A percentile compares a stretch with the other conserved stretches of the same genome.
Conservation (phyloP, 92 coral and sea anemone species). For the Blastomussa wellsi region DNA sequence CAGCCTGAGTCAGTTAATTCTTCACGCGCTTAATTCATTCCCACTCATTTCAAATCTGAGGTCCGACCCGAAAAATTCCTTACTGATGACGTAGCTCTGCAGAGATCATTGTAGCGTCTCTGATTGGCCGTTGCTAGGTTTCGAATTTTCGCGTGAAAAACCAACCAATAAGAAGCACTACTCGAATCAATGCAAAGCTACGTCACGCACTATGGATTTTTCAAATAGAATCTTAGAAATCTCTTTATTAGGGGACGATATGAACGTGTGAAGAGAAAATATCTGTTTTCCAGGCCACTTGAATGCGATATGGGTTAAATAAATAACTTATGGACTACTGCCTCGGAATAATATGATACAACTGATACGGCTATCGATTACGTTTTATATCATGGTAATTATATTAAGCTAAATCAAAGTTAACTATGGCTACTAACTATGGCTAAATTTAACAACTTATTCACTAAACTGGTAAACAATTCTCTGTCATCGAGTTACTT, state of each 20-base stretch:
- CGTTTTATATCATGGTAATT: background rate
- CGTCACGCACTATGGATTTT: background rate
- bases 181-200: background rate
- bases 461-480: background rate
- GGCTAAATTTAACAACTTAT: background rate
- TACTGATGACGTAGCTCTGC: background rate
- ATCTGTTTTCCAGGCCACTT: background rate
- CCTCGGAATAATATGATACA: slow-evolving; percentile 34
- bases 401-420: too few species aligned
- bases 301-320: slow-evolving; percentile 28
- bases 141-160: background rate
- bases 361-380: slow-evolving; percentile 6
- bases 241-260: background rate
- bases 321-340: slow-evolving; percentile 46
- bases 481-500: background rate
- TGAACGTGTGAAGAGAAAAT: background rate
- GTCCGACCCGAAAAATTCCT: background rate
- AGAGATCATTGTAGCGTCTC: background rate
- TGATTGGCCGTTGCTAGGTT: too few species aligned
- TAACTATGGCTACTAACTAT: too few species aligned
- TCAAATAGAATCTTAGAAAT: background rate
- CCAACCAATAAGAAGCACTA: background rate
- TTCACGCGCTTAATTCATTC: too few species aligned
- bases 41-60: too few species aligned
- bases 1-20: background rate